phyloP scores from a whole-genome alignment of 2,888 invertebrate genomes.

The Allygus modestus region DNA sequence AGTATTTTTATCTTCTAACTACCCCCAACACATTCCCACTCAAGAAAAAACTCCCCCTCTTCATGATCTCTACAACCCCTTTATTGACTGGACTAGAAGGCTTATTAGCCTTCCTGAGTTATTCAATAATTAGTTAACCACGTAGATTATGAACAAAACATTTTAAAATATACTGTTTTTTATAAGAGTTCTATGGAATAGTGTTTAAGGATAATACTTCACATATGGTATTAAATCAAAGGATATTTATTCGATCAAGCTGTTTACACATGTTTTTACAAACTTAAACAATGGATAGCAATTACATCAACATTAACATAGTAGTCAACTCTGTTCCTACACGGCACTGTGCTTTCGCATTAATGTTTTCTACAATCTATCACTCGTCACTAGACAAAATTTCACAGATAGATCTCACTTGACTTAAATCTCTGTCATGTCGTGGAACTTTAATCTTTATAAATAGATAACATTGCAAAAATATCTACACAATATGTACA shows the following conservation, averaged over 20 bases:
- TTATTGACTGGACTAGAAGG: too few species aligned
- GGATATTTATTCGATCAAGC: slow-evolving; percentile 19
- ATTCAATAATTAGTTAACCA: too few species aligned
- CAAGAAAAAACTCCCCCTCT: too few species aligned
- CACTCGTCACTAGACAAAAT: slow-evolving; percentile 8
- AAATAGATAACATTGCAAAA: slow-evolving; percentile 57
- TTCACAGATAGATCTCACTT: slow-evolving; percentile 22
- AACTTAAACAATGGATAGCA: neutral
- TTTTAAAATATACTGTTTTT: too few species aligned
- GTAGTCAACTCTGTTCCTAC: neutral
- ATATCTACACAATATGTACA: slow-evolving; percentile 55
- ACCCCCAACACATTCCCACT: too few species aligned
- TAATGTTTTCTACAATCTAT: neutral
- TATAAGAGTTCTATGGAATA: too few species aligned
- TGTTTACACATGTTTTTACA: slow-evolving; percentile 19
- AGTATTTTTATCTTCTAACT: too few species aligned
- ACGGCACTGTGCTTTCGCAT: slow-evolving; percentile 4
- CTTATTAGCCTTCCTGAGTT: too few species aligned
- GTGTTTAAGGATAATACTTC: too few species aligned
- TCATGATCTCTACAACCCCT: too few species aligned
- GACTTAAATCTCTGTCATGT: neutral
- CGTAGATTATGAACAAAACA: too few species aligned
- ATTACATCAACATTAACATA: neutral
- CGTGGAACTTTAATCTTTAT: slow-evolving; percentile 33
- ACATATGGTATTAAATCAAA: neutral